phyloP scores from a whole-genome alignment of 2,113 vertebrate genomes.

The Andinoacara biseriatus region DNA sequence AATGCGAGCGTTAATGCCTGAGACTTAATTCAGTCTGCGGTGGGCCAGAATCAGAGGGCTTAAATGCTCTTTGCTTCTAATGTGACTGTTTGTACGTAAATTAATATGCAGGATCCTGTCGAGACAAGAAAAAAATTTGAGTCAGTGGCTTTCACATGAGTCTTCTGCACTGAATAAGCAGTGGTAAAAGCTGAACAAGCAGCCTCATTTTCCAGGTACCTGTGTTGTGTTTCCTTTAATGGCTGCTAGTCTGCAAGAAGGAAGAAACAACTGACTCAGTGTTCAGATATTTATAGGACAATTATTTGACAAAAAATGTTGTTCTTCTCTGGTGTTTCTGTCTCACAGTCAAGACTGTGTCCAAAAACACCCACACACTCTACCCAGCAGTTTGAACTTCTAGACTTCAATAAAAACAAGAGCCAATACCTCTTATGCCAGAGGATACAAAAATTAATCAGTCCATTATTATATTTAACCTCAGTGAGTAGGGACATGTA shows the following conservation, averaged over 20 bases:
- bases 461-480: slow-evolving; percentile 12
- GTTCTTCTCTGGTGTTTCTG: slow-evolving; percentile 1
- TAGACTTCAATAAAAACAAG: not conserved
- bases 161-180: not conserved
- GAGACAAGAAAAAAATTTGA: not conserved
- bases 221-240: slow-evolving; percentile 23
- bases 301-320: not conserved
- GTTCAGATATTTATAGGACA: slow-evolving; percentile 1
- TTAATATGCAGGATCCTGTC: slow-evolving; percentile 37
- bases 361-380: slow-evolving; percentile 11
- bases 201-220: slow-evolving; percentile 22
- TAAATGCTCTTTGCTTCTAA: slow-evolving; percentile 24
- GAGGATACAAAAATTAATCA: slow-evolving; percentile 10
- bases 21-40: slow-evolving; percentile 18
- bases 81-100: slow-evolving; percentile 22
- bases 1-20: slow-evolving; percentile 17
- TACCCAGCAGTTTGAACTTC: not conserved
- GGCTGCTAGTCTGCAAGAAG: slow-evolving; percentile 67
- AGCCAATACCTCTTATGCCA: not conserved
- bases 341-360: slow-evolving; percentile 9
- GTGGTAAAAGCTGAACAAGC: not conserved
- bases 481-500: not conserved
- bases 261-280: slow-evolving; percentile 13
- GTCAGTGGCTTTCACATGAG: not conserved
- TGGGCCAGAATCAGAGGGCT: slow-evolving; percentile 17